Base-by-base conservation (phyloP, 2,797 vertebrate species). In the Eidolon dupreanum region DNA sequence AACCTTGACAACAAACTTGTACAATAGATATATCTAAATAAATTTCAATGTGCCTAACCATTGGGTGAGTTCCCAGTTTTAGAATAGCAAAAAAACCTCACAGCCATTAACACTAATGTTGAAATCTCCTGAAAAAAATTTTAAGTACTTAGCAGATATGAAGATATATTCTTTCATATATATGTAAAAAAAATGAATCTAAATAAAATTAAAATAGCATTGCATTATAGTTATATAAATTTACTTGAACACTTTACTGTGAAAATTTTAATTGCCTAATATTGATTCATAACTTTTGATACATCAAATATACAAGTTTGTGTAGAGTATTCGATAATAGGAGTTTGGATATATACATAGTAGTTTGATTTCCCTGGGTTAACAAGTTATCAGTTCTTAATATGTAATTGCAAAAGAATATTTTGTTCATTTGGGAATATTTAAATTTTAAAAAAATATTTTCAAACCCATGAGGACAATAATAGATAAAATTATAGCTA, bases 261-360 rank as follows among this genome's bases (percentile, higher is more conserved):
- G 36, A 94, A 61, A 96, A 75, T 36, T 77, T 43, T 57, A 79
- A 75, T 82, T 85, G 3, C 1, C 55, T 24, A 68, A 13, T 71
- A 11, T 75, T 87, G 51, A 95, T 79, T 90, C 6, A 36, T 33
- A 89, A 74, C 17, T 75, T 96, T 93, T 68, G 10, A 53, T 79
- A 6, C 12, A 63, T 20, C 31, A 10, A 73, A 71, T 89, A n/a
- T 33, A 46, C 68, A n/a, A 81, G 22, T 38, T 63, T 78, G n/a
- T 3, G 24, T 55, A 92, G 57, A 88, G 66, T 1, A 55, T 84
- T 46, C 12, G 8, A 17, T 49, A 63, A 49, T 22, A 82, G 31
- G 41, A 51, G 9, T 74, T 79, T 86, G 49, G n/a, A 13, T 90
- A 36, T 20, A 49, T 55, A 15, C 19, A 31, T 68, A 36, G 22